Evolutionary conservation across 2,888 invertebrate species (phyloP), one percentile per base, ranked within the genome.

Genomic region (Epicampocera succincta): DNA sequence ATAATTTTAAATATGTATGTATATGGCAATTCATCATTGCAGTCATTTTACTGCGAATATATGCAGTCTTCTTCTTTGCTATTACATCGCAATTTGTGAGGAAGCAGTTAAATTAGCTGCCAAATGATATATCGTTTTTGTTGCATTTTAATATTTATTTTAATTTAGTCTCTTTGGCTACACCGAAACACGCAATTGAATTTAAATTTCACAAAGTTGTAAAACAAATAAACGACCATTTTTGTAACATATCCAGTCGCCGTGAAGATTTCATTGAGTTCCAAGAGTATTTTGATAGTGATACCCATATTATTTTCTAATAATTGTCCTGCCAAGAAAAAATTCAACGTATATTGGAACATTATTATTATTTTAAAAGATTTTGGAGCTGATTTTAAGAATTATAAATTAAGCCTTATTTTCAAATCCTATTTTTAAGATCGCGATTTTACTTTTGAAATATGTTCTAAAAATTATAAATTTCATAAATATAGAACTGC

Each of bases 1-100:
- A n/a, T n/a, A n/a, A n/a, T n/a, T n/a, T n/a, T n/a, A 44, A 44
- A 46, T 44, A 60, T 44, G 42, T 19, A 19, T 61, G 42, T 21
- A 60, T 60, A 42, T 60, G 60, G 13, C 60, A 60, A 6, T 42
- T 60, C n/a, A n/a, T n/a, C n/a, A n/a, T n/a, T n/a, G n/a, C n/a
- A n/a, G n/a, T n/a, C n/a, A n/a, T n/a, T n/a, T n/a, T n/a, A n/a
- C n/a, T n/a, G n/a, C n/a, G n/a, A n/a, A n/a, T n/a, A n/a, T n/a
- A n/a, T n/a, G n/a, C n/a, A n/a, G n/a, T n/a, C n/a, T n/a, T n/a
- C n/a, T n/a, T n/a, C n/a, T n/a, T n/a, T n/a, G n/a, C n/a, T n/a
- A n/a, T n/a, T n/a, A n/a, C n/a, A n/a, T n/a, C n/a, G n/a, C n/a
- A n/a, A n/a, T n/a, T n/a, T n/a, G n/a, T n/a, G n/a, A n/a, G n/a